Conservation (phyloP, 2,888 invertebrate genomes). For the Eugnorisma glareosa region DNA sequence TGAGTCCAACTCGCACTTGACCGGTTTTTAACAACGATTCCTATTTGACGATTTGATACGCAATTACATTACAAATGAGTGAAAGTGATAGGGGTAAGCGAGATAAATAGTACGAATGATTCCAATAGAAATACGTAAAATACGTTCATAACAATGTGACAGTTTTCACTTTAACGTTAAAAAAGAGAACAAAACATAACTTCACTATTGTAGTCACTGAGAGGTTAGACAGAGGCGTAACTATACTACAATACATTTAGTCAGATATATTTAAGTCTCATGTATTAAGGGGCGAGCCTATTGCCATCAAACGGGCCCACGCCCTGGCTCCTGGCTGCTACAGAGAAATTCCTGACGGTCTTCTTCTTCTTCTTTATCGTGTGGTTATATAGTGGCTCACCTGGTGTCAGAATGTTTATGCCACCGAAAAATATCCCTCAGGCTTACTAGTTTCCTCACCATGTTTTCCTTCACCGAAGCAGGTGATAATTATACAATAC, state of each 20-base stretch:
- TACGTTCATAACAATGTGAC: conserved; percentile 7
- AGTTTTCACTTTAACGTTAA: conserved; percentile 20
- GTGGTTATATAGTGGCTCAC: too few relatives aligned
- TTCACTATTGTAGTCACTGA: background rate
- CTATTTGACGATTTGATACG: conserved; percentile 52
- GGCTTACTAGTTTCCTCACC: too few relatives aligned
- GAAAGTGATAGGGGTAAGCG: conserved; percentile 61
- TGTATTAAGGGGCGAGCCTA: background rate
- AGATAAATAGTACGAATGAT: conserved; percentile 43
- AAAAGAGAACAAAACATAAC: background rate
- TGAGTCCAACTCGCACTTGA: background rate
- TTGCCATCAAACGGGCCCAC: background rate
- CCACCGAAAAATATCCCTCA: too few relatives aligned
- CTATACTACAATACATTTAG: background rate
- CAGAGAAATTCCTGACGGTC: too few relatives aligned
- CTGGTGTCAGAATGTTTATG: too few relatives aligned
- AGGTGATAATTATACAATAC: too few relatives aligned
- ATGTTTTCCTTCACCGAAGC: too few relatives aligned
- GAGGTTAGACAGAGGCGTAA: background rate
- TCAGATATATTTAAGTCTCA: background rate
- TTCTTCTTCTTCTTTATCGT: too few relatives aligned
- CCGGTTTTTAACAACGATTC: conserved; percentile 31
- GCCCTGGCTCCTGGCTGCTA: too few relatives aligned
- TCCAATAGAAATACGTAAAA: conserved; percentile 44
- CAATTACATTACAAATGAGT: conserved; percentile 48